Conservation (phyloP, 2,113 vertebrate genomes). For the Heloderma charlesbogerti region DNA sequence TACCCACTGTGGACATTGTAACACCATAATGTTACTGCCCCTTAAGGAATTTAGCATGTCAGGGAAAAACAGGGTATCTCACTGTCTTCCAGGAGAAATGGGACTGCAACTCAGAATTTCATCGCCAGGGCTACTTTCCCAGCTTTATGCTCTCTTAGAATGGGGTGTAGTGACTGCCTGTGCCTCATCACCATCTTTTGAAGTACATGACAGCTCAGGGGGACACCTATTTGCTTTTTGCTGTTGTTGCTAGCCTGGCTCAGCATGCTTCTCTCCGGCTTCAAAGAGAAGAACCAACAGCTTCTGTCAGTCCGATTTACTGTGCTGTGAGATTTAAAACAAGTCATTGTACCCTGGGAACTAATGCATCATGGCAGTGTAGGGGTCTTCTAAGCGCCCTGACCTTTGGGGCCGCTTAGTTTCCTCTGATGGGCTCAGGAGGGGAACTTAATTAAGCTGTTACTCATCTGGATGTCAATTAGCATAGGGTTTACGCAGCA, state of each 20-base stretch:
- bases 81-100: neutral
- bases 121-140: neutral
- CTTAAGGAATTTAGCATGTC: neutral
- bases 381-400: neutral
- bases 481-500: neutral
- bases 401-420: constrained; percentile 33
- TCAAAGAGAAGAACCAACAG: accelerated
- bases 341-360: neutral
- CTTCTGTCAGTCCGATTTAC: neutral
- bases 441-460: constrained; percentile 36
- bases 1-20: neutral
- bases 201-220: neutral
- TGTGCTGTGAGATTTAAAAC: neutral
- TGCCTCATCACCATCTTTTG: neutral
- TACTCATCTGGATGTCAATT: neutral
- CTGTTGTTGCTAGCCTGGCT: neutral
- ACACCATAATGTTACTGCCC: neutral
- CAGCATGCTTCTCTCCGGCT: neutral
- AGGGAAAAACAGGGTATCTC: neutral
- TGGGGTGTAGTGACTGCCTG: neutral
- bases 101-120: neutral
- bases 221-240: neutral
- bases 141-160: neutral
- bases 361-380: neutral
- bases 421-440: neutral